phyloP scores from a whole-genome alignment of 2,113 vertebrate genomes.

The Mesoclemmys tuberculata region DNA sequence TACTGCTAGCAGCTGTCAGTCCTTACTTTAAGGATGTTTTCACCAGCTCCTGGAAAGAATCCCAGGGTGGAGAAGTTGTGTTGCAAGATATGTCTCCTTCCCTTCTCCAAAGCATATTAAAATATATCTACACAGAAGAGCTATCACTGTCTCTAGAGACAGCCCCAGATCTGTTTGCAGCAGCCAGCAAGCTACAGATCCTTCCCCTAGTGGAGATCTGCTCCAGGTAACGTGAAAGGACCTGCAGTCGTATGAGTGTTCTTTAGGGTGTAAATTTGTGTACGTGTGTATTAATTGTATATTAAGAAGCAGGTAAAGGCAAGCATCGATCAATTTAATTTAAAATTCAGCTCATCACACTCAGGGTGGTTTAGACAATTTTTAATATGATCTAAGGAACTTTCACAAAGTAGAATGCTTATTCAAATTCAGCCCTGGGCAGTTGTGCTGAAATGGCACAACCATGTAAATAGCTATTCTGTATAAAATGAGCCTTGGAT shows the following conservation, averaged over 20 bases:
- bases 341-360: neutral
- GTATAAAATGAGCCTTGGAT: too few species aligned
- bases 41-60: conserved; percentile 84
- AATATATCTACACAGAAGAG: conserved; percentile 84
- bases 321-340: neutral
- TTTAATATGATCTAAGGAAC: neutral
- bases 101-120: conserved; percentile 82
- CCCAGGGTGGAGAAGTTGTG: conserved; percentile 82
- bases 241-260: neutral
- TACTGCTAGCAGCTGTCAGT: conserved; percentile 83
- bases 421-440: neutral
- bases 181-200: conserved; percentile 84
- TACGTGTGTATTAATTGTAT: neutral
- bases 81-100: conserved; percentile 82
- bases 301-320: neutral
- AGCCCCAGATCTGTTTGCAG: conserved; percentile 84
- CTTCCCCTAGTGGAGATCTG: conserved; percentile 83
- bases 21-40: conserved; percentile 86
- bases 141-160: conserved; percentile 81
- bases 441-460: neutral
- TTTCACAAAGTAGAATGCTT: neutral
- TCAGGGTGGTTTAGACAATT: neutral
- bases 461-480: too few species aligned
- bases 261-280: neutral
- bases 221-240: conserved; percentile 73